phyloP scores from a whole-genome alignment of 2,113 vertebrate genomes.

The Sinocyclocheilus anophthalmus region DNA sequence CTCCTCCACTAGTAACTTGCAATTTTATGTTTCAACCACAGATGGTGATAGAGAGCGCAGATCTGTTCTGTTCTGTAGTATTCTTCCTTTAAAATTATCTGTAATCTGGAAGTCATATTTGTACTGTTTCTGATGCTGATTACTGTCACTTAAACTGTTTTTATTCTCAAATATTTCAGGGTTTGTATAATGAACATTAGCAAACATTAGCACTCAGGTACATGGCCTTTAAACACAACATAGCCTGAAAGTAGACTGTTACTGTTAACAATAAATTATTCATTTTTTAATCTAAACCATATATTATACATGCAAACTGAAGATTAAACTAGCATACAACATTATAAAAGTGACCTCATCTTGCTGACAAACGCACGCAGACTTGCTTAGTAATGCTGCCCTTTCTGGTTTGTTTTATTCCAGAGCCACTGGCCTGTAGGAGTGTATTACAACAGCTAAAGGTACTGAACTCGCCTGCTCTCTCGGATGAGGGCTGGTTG shows the following conservation, averaged over 20 bases:
- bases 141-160: not conserved
- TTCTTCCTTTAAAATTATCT: not conserved
- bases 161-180: not conserved
- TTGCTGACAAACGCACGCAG: constrained; percentile 11
- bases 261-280: not conserved
- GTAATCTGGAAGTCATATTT: not conserved
- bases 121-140: not conserved
- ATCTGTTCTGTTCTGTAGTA: not conserved
- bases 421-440: constrained; percentile 4
- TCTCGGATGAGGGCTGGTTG: constrained; percentile 31
- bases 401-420: constrained; percentile 3
- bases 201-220: not conserved
- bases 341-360: constrained; percentile 18
- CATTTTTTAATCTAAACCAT: not conserved
- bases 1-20: not conserved
- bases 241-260: not conserved
- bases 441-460: constrained; percentile 17
- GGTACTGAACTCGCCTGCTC: constrained; percentile 11
- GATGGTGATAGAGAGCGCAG: not conserved
- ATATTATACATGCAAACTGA: not conserved
- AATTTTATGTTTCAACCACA: not conserved
- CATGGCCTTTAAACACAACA: constrained; percentile 9
- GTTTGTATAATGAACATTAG: not conserved
- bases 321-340: not conserved
- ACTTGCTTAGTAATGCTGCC: constrained; percentile 29